These are phyloP conservation scores for Aphelinus certus DNA, from an alignment of 1,140 invertebrate species.

Conservation along the genomic window DNA sequence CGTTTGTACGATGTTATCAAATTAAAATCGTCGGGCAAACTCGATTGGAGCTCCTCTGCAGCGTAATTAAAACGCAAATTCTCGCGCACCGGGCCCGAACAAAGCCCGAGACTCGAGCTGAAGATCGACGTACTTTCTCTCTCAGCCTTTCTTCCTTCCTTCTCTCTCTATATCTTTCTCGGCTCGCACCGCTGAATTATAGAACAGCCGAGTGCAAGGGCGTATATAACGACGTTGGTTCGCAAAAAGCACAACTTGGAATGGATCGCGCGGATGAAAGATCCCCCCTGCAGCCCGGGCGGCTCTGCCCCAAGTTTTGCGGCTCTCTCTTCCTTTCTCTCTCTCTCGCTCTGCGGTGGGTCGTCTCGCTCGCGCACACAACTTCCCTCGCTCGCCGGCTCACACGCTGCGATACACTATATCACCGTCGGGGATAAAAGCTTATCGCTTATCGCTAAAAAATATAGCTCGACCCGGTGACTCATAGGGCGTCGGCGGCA, in stretches of 20 bases:
- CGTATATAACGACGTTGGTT: too few species aligned
- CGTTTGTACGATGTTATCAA: too few species aligned
- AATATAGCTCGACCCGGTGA: constrained; percentile 34
- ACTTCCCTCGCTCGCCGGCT: constrained; percentile 18
- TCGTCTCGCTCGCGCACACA: neutral
- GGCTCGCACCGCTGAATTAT: constrained; percentile 32
- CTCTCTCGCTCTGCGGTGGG: neutral
- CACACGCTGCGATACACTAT: constrained; percentile 10
- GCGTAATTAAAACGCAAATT: too few species aligned
- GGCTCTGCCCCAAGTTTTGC: too few species aligned
- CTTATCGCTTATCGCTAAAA: constrained; percentile 37
- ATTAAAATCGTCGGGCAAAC: too few species aligned
- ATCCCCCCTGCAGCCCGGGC: too few species aligned
- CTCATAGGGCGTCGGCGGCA: neutral
- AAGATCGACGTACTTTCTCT: neutral
- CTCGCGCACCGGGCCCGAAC: too few species aligned
- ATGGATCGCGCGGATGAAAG: too few species aligned
- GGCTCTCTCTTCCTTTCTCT: neutral
- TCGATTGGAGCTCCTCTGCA: too few species aligned
- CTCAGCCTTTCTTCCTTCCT: neutral
- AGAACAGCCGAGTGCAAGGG: too few species aligned
- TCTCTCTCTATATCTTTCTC: constrained; percentile 33
- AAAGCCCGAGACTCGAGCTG: too few species aligned
- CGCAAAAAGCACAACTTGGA: too few species aligned
- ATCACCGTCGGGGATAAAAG: constrained; percentile 32